Base-by-base conservation (phyloP, 2,113 vertebrate species). In the Sciurus niger region DNA sequence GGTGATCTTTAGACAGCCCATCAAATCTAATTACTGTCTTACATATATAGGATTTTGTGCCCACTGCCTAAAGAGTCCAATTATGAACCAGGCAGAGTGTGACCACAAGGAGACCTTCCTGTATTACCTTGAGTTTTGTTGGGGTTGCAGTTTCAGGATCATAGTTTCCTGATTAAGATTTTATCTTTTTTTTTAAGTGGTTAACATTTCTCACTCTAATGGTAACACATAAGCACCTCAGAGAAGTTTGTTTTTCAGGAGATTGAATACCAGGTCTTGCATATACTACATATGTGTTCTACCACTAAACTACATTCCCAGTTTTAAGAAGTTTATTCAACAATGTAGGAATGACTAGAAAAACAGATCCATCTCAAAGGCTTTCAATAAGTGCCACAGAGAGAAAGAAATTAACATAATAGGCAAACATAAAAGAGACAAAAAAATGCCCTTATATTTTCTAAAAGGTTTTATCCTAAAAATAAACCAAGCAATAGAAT, bases 161-260 rank as follows among this genome's bases (percentile, higher is more conserved):
- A 79, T 9, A 73, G 89, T 60, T 87, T 90, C 79, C 60, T 89
- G 32, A 70, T 86, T 78, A 70, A 88, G 72, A 72, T 79, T 17
- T 1, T 76, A 37, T 65, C 24, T 89, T 24, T 79, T 48, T n/a
- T 11, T 63, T 74, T 51, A 84, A 89, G 30, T 25, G 68, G 67
- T 48, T 40, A 84, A 24, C 40, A 79, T 28, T 86, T 87, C 74
- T 87, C 67, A 53, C 53, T 46, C 43, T 58, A 94, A 89, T 76
- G 3, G 7, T 34, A 94, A 73, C 77, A 82, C 8, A 48, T 7
- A 60, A 87, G 24, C 37, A 93, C 4, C 8, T 85, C 55, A 60
- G 24, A 77, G 51, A n/a, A 83, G 3, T 34, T 2, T 70, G 34
- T 32, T 51, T 4, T 46, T 30, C 13, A 8, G 43, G 53, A 30